Conservation (phyloP, 2,888 invertebrate genomes). For the Brachypterus glaber region DNA sequence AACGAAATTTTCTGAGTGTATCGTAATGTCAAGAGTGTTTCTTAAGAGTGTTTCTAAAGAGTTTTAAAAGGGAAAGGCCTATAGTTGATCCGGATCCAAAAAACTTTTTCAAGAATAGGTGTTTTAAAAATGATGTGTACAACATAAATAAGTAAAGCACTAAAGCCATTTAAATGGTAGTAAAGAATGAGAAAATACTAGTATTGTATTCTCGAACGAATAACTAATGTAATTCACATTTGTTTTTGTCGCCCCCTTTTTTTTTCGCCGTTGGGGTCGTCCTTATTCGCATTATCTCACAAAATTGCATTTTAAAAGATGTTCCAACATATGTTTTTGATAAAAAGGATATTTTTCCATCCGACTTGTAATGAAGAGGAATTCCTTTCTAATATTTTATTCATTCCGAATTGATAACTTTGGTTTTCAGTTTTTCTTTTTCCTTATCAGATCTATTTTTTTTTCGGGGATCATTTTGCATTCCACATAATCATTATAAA, state of each 20-base stretch:
- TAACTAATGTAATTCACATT: constrained; percentile 42
- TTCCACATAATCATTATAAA: too few species aligned
- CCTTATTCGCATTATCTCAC: constrained; percentile 37
- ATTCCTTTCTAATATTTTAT: too few species aligned
- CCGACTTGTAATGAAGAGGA: background rate
- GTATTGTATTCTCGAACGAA: constrained; percentile 36
- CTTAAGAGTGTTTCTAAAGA: too few species aligned
- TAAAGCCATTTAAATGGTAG: constrained; percentile 27
- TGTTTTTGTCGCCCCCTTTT: constrained; percentile 39
- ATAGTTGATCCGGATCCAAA: too few species aligned
- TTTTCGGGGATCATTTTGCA: too few species aligned
- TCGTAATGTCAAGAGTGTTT: too few species aligned
- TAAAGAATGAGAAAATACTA: constrained; percentile 27
- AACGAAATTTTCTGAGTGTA: too few species aligned
- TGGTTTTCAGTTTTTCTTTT: too few species aligned
- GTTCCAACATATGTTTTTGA: constrained; percentile 39
- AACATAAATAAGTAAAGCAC: constrained; percentile 11
- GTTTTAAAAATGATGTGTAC: constrained; percentile 10
- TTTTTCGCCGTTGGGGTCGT: constrained; percentile 32
- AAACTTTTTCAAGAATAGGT: too few species aligned
- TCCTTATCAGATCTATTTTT: too few species aligned
- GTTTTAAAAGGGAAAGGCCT: too few species aligned
- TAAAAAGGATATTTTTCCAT: constrained; percentile 25
- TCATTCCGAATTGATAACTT: too few species aligned
- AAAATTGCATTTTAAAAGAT: constrained; percentile 41